Evolutionary conservation across 2,797 vertebrate species (phyloP).

Genomic region (Chrosomus eos): DNA sequence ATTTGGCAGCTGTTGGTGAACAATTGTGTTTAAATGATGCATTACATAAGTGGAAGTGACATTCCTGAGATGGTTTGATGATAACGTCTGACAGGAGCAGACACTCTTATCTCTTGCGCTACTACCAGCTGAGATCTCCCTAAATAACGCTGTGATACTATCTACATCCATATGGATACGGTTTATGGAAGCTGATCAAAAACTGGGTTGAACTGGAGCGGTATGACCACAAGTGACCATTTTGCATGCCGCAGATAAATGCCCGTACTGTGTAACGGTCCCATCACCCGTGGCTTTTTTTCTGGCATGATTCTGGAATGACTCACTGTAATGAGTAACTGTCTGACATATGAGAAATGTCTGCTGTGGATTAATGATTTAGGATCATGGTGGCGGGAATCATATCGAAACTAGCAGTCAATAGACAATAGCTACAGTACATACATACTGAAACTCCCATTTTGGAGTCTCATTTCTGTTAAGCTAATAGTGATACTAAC

Average conservation of each 20-base stretch:
- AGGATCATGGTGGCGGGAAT: background rate
- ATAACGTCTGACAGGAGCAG: conserved; percentile 8
- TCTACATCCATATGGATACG: conserved; percentile 16
- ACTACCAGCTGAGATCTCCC: background rate
- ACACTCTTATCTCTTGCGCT: conserved; percentile 15
- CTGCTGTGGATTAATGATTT: conserved; percentile 10
- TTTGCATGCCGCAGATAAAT: background rate
- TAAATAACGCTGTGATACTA: background rate
- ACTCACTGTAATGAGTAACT: conserved; percentile 25
- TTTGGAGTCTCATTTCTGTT: background rate
- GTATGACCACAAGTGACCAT: background rate
- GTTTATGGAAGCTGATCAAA: conserved; percentile 23
- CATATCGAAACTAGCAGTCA: conserved; percentile 9
- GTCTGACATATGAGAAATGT: too few relatives aligned
- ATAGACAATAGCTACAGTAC: too few relatives aligned
- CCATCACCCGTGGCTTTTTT: background rate
- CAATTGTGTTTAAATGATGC: background rate
- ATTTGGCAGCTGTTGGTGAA: background rate
- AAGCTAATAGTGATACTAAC: background rate
- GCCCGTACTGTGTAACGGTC: background rate
- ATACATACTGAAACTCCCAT: background rate
- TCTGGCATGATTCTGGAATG: background rate
- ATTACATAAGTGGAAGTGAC: background rate
- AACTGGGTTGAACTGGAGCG: background rate
- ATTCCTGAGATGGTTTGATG: conserved; percentile 18